phyloP scores from a whole-genome alignment of 2,113 vertebrate species.

The Nesoenas mayeri region DNA sequence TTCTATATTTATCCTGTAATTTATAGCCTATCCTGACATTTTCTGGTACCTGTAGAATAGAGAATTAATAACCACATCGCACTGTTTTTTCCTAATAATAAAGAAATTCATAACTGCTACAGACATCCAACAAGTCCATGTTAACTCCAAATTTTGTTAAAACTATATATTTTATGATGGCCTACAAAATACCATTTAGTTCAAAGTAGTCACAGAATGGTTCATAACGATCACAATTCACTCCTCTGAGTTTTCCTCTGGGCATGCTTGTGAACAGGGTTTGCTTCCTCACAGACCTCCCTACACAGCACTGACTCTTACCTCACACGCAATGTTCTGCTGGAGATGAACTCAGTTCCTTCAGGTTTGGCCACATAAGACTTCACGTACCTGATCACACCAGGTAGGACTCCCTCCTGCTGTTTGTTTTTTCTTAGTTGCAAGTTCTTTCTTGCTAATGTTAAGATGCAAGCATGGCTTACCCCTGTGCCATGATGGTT shows the following conservation, averaged over 20 bases:
- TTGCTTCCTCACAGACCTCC: neutral
- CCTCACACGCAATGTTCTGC: rapidly evolving
- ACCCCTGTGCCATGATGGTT: neutral
- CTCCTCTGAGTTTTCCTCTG: neutral
- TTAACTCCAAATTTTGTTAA: neutral
- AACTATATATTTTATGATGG: neutral
- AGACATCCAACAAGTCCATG: neutral
- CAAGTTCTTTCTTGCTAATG: neutral
- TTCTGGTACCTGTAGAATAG: neutral
- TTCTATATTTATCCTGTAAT: neutral
- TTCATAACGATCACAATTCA: neutral
- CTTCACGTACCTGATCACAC: neutral
- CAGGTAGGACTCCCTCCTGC: neutral
- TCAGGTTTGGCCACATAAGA: neutral
- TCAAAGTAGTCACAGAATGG: neutral
- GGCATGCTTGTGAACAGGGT: neutral
- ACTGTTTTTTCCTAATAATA: neutral
- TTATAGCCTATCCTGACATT: neutral
- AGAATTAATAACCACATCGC: neutral
- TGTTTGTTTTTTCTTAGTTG: neutral
- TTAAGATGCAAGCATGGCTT: neutral
- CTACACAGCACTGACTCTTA: neutral
- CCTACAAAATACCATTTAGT: neutral
- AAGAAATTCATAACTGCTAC: neutral
- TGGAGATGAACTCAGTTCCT: neutral